phyloP scores from a whole-genome alignment of 2,888 invertebrate genomes.

The Smittia sp. region DNA sequence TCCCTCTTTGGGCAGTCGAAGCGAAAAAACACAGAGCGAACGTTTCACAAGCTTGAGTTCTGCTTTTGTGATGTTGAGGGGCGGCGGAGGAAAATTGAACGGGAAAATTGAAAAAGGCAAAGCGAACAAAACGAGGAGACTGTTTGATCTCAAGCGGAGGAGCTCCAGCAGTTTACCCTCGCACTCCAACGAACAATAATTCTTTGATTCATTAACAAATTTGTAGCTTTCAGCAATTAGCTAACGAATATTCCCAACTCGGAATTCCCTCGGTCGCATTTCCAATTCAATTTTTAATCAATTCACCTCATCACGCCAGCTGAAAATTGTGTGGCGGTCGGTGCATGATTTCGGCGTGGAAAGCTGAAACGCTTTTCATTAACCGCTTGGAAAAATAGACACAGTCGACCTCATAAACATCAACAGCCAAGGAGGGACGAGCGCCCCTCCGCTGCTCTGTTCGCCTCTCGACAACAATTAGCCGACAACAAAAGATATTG shows the following conservation, averaged over 20 bases:
- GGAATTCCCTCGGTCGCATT: not conserved
- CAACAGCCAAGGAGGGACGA: too few relatives aligned
- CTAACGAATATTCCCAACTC: slow-evolving; percentile 1
- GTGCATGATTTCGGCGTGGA: not conserved
- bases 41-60: not conserved
- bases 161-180: not conserved
- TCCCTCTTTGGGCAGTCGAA: not conserved
- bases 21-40: not conserved
- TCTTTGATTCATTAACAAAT: slow-evolving; percentile 9
- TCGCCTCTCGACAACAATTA: slow-evolving; percentile 11
- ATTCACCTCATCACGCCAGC: not conserved
- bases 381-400: not conserved
- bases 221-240: not conserved
- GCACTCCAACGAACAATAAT: not conserved
- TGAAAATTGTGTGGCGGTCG: too few relatives aligned
- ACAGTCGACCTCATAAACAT: too few relatives aligned
- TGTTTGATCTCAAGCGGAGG: not conserved
- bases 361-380: not conserved
- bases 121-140: too few relatives aligned
- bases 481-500: slow-evolving; percentile 6
- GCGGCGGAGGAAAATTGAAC: not conserved
- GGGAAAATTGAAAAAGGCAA: not conserved
- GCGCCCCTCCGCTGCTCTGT: not conserved
- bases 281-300: slow-evolving; percentile 4
- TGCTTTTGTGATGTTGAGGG: slow-evolving; percentile 20